Evolutionary conservation across 2,113 vertebrate genomes (phyloP).

Genomic region (Corydoras sp.): DNA sequence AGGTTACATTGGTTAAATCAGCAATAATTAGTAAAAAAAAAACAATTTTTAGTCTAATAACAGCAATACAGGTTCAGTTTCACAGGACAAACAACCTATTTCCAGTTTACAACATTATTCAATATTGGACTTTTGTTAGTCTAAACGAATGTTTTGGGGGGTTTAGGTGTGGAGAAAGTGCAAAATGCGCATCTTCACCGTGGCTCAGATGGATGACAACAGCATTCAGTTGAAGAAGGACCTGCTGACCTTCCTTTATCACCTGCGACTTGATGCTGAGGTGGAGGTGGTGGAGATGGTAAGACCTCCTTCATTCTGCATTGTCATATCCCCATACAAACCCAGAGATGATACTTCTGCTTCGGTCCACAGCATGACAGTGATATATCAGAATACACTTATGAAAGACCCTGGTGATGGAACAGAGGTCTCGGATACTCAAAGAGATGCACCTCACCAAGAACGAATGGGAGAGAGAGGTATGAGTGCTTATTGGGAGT

Average conservation of each 20-base stretch:
- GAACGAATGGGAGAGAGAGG: slow-evolving; percentile 93
- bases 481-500: slow-evolving; percentile 45
- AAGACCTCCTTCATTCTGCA: slow-evolving; percentile 38
- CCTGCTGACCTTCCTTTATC: slow-evolving; percentile 91
- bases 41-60: no score
- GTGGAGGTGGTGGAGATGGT: slow-evolving; percentile 99
- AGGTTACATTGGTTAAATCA: no score
- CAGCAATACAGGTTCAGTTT: no score
- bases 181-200: slow-evolving; percentile 98
- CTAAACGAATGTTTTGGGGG: slow-evolving; percentile 1
- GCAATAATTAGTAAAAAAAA: no score
- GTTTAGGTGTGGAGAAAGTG: slow-evolving; percentile 94
- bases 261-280: slow-evolving; percentile 85
- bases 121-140: no score
- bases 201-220: slow-evolving; percentile 97
- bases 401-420: slow-evolving; percentile 96
- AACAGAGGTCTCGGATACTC: slow-evolving; percentile 93
- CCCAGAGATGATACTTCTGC: not conserved
- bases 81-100: no score
- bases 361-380: slow-evolving; percentile 73
- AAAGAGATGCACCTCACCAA: slow-evolving; percentile 98
- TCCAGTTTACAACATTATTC: no score
- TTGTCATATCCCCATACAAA: no score
- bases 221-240: slow-evolving; percentile 99
- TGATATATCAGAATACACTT: slow-evolving; percentile 95